Base-by-base conservation (phyloP, 2,797 vertebrate genomes). In the Chrosomus eos region DNA sequence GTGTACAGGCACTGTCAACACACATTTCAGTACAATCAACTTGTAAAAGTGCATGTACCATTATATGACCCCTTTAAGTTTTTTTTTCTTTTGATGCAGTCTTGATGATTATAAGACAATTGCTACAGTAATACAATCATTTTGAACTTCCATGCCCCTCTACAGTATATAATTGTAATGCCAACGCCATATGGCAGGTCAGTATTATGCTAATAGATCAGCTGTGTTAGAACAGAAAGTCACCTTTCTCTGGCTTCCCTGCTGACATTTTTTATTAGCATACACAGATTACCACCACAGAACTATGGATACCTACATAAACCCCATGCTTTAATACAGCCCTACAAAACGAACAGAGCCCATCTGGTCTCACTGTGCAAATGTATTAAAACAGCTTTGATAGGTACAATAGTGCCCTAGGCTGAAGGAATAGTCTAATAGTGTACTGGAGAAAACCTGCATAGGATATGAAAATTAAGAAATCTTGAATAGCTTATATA, bases 141-240 rank as follows among this genome's bases (percentile, higher is more conserved):
- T 66, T 66, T 66, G 78, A 80, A 23, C 62, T 67, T 67, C 38
- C 62, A 38, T 40, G 64, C 45, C 79, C 66, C 45, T 45, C 64
- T 68, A 53, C 64, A n/a, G 64, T 81, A 53, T 80, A 38, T 68
- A 80, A 80, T 53, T 80, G 70, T 85, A 80, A 85, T 64, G 31
- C 71, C 23, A 70, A 11, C 5, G 45, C 87, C 84, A 86, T 88
- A 85, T 86, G 85, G 73, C 66, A 62, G 70, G 87, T 87, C 85
- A 80, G 82, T 82, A 71, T 86, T 89, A 88, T 89, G 88, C 86
- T 87, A 88, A 89, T 87, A 86, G 81, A 83, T 87, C 87, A 88
- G 85, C 87, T 86, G 88, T 88, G 87, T 83, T 89, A 86, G 76
- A 87, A 85, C 64, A 88, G 88, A 89, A 89, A 88, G 88, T 89